These are phyloP conservation scores for Drosophila aldrichi DNA, from an alignment of 2,888 invertebrate species.

Conservation along the genomic window DNA sequence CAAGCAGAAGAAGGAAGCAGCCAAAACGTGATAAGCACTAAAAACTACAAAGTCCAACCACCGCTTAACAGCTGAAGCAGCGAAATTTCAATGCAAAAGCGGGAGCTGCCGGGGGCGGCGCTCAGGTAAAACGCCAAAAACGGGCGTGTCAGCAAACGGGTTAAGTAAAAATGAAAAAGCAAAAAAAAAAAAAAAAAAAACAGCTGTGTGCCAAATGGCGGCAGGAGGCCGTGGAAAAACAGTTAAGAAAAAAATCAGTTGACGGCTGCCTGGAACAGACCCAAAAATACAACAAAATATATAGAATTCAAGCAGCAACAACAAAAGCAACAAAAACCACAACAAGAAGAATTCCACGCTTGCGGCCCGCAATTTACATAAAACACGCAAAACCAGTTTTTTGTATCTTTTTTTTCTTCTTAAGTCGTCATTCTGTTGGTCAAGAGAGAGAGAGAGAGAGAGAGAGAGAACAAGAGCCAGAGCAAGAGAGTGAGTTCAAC, in stretches of 20 bases:
- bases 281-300: conserved; percentile 18
- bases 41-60: conserved; percentile 19
- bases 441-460: conserved; percentile 22
- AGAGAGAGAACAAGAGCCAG: conserved; percentile 1
- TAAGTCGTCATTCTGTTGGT: conserved; percentile 58
- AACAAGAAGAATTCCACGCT: conserved; percentile 61
- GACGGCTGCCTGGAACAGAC: conserved; percentile 29
- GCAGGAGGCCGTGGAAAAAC: conserved; percentile 55
- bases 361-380: conserved; percentile 80
- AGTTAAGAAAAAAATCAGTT: conserved; percentile 36
- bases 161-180: not conserved
- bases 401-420: conserved; percentile 31
- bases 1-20: conserved; percentile 8
- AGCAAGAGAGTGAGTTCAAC: conserved; percentile 8
- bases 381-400: conserved; percentile 82
- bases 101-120: conserved; percentile 1
- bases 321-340: conserved; percentile 18
- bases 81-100: conserved; percentile 12
- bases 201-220: conserved; percentile 46
- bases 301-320: conserved; percentile 22
- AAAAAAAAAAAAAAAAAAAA: conserved; percentile 13
- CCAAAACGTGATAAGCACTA: conserved; percentile 30
- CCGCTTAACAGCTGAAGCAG: conserved; percentile 37
- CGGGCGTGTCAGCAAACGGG: conserved; percentile 48
- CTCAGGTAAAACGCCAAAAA: conserved; percentile 39